These are phyloP conservation scores for Apistogramma diplotaenia DNA, from an alignment of 2,113 vertebrate species.

Conservation along the genomic window DNA sequence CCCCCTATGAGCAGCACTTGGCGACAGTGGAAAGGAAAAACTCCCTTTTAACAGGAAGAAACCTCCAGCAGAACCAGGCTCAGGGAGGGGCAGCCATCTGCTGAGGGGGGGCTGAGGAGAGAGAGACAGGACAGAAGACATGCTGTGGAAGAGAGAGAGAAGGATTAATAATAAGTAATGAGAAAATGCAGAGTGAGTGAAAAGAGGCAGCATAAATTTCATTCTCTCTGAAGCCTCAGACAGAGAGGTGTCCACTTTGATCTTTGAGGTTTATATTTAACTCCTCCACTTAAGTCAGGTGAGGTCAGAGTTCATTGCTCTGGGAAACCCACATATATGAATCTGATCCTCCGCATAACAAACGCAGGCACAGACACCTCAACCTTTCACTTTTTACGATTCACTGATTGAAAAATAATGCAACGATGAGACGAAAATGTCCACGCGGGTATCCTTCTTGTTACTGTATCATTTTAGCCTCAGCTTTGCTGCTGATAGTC, in stretches of 20 bases:
- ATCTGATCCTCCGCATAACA: neutral
- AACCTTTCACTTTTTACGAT: neutral
- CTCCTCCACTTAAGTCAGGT: neutral
- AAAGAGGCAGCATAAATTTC: too few species aligned
- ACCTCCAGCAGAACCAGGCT: too few species aligned
- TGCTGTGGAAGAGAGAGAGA: too few species aligned
- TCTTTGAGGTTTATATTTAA: neutral
- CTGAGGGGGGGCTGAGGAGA: too few species aligned
- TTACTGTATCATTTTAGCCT: neutral
- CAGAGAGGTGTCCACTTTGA: rapidly evolving
- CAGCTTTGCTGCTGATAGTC: neutral
- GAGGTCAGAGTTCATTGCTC: neutral
- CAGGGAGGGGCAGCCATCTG: too few species aligned
- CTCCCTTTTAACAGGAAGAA: too few species aligned
- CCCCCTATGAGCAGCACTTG: too few species aligned
- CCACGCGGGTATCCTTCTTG: neutral
- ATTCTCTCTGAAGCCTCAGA: neutral
- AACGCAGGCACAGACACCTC: neutral
- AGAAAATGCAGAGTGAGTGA: too few species aligned
- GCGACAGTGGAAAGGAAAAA: too few species aligned
- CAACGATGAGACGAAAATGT: neutral
- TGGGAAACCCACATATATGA: rapidly evolving
- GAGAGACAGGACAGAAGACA: too few species aligned
- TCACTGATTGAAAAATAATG: neutral
- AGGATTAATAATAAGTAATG: too few species aligned